These are phyloP conservation scores for Eupithecia subumbrata DNA, from an alignment of 2,888 invertebrate genomes.

Conservation along the genomic window DNA sequence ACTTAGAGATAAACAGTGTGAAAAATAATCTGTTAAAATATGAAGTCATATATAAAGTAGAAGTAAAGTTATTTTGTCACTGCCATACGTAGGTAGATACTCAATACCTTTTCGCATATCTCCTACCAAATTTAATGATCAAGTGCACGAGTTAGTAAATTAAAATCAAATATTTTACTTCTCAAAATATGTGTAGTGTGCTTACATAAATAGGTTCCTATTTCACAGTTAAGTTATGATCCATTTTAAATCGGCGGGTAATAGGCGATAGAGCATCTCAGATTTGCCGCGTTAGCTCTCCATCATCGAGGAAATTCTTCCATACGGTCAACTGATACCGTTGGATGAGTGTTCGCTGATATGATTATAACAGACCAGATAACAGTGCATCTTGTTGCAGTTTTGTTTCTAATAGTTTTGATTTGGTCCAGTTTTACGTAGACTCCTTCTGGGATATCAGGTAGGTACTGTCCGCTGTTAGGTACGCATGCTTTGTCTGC, in stretches of 20 bases:
- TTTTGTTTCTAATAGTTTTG: constrained; percentile 26
- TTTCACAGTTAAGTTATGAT: background rate
- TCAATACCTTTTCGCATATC: background rate
- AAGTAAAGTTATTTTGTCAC: background rate
- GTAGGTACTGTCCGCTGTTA: background rate
- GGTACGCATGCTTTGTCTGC: background rate
- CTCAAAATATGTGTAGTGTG: background rate
- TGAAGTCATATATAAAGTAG: background rate
- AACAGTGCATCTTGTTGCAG: constrained; percentile 49
- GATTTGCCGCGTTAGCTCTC: constrained; percentile 27
- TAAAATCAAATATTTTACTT: background rate
- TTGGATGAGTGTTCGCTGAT: constrained; percentile 46
- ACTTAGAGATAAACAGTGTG: background rate
- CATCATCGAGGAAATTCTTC: constrained; percentile 35
- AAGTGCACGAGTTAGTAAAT: background rate
- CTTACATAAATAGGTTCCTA: background rate
- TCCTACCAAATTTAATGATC: background rate
- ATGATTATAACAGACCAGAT: constrained; percentile 53
- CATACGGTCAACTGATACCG: constrained; percentile 52
- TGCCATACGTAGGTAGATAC: background rate
- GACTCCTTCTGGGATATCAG: background rate
- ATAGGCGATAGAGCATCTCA: background rate
- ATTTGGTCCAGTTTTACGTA: constrained; percentile 3
- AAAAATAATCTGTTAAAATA: background rate
- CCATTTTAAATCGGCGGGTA: background rate